Evolutionary conservation across 2,797 vertebrate species (phyloP).

Genomic region (Diglossa cyanea): DNA sequence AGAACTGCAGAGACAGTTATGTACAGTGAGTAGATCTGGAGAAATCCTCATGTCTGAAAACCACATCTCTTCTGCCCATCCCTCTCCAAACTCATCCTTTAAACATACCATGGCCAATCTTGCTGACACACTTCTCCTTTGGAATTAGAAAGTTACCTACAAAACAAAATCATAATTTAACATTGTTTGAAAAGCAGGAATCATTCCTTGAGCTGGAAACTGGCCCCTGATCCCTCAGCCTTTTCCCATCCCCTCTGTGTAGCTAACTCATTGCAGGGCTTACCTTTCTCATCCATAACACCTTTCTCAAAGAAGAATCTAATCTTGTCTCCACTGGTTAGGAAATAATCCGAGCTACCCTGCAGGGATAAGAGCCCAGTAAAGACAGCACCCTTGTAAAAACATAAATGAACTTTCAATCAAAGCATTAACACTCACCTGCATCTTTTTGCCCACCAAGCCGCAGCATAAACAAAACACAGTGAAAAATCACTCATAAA

Average conservation of each 20-base stretch:
- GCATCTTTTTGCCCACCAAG: slow-evolving; percentile 45
- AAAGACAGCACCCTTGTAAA: neutral
- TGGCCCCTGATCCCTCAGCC: neutral
- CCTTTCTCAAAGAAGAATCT: slow-evolving; percentile 97
- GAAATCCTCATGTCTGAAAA: neutral
- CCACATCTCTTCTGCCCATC: neutral
- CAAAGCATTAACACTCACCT: slow-evolving; percentile 10
- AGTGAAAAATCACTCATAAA: neutral
- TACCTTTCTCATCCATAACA: slow-evolving; percentile 90
- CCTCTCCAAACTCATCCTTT: neutral
- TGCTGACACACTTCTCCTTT: slow-evolving; percentile 87
- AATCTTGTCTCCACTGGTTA: slow-evolving; percentile 94
- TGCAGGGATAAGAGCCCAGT: slow-evolving; percentile 52
- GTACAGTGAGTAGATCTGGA: neutral
- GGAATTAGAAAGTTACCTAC: slow-evolving; percentile 87
- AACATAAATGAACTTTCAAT: neutral
- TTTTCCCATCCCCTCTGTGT: neutral
- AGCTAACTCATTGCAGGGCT: neutral
- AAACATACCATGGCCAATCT: slow-evolving; percentile 91
- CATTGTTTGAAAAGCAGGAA: neutral
- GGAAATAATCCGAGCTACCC: slow-evolving; percentile 92
- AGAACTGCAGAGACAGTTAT: neutral
- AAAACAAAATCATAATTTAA: slow-evolving; percentile 4
- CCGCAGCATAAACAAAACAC: neutral
- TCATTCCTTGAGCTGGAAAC: neutral